Conservation (phyloP, 2,888 invertebrate genomes). For the Melitaea athalia region DNA sequence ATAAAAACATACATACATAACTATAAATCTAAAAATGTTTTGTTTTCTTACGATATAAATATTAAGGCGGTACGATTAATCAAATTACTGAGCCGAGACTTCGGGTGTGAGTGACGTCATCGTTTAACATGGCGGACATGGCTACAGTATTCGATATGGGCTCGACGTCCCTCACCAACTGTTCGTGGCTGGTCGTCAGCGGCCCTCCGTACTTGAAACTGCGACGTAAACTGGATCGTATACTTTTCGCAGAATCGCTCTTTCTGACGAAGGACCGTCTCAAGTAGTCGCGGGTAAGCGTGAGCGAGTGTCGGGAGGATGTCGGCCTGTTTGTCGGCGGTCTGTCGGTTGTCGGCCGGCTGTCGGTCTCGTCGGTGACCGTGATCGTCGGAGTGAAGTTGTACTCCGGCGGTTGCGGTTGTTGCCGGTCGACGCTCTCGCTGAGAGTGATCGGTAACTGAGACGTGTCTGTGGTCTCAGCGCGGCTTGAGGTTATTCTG, state of each 20-base stretch:
- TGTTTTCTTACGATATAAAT: neutral
- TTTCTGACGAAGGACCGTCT: slow-evolving; percentile 71
- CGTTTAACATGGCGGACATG: slow-evolving; percentile 69
- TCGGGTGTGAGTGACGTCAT: slow-evolving; percentile 55
- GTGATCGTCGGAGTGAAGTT: slow-evolving; percentile 58
- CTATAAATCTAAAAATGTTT: neutral
- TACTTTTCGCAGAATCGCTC: slow-evolving; percentile 71
- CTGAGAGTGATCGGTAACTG: slow-evolving; percentile 72
- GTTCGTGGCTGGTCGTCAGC: slow-evolving; percentile 80
- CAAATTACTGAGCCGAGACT: slow-evolving; percentile 71
- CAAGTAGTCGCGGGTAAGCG: slow-evolving; percentile 65
- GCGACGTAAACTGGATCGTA: slow-evolving; percentile 68
- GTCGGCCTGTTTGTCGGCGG: slow-evolving; percentile 44
- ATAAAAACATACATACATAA: slow-evolving; percentile 6
- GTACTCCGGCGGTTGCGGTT: slow-evolving; percentile 56
- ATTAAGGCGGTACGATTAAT: slow-evolving; percentile 38
- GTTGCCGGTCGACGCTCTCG: slow-evolving; percentile 64
- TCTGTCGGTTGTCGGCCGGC: slow-evolving; percentile 50
- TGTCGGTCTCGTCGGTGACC: slow-evolving; percentile 64
- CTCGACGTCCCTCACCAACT: slow-evolving; percentile 82
- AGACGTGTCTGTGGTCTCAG: slow-evolving; percentile 55
- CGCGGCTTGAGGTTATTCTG: slow-evolving; percentile 67
- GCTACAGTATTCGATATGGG: slow-evolving; percentile 81
- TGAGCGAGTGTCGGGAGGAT: slow-evolving; percentile 62
- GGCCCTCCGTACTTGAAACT: slow-evolving; percentile 72